These are phyloP conservation scores for Anarhynchus alexandrinus DNA, from an alignment of 2,113 vertebrate genomes.

Conservation along the genomic window DNA sequence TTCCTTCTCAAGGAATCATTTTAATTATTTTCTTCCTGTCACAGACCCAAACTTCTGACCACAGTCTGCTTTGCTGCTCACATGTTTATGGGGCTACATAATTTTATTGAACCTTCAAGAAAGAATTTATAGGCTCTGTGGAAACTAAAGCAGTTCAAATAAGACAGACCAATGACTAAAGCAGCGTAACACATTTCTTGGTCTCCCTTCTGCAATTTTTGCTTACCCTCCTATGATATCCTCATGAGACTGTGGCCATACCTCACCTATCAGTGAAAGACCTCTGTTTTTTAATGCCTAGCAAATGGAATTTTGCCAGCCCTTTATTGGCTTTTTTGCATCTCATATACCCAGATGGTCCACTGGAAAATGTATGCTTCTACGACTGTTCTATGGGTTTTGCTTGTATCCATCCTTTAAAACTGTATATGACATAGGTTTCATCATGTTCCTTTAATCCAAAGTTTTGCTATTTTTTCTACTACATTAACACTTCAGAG, in stretches of 20 bases:
- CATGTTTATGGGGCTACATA: slow-evolving; percentile 15
- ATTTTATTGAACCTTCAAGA: slow-evolving; percentile 13
- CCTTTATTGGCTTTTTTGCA: background rate
- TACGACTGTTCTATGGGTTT: background rate
- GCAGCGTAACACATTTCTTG: background rate
- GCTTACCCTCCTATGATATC: background rate
- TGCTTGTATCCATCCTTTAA: background rate
- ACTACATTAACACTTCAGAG: background rate
- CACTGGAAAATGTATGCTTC: background rate
- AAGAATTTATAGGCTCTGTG: slow-evolving; percentile 9
- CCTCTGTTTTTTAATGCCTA: background rate
- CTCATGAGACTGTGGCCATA: background rate
- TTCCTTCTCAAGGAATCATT: slow-evolving; percentile 2
- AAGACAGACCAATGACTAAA: slow-evolving; percentile 9
- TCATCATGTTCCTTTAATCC: background rate
- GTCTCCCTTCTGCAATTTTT: background rate
- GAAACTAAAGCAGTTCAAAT: slow-evolving; percentile 20
- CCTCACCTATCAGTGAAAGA: background rate
- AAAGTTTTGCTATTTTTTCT: background rate
- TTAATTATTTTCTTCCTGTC: slow-evolving; percentile 45
- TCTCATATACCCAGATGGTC: background rate
- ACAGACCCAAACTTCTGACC: background rate
- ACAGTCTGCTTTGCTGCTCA: slow-evolving; percentile 24
- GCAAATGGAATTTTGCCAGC: background rate
- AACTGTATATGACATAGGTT: background rate